Base-by-base conservation (phyloP, 2,888 invertebrate genomes). In the Leptopilina myrica region DNA sequence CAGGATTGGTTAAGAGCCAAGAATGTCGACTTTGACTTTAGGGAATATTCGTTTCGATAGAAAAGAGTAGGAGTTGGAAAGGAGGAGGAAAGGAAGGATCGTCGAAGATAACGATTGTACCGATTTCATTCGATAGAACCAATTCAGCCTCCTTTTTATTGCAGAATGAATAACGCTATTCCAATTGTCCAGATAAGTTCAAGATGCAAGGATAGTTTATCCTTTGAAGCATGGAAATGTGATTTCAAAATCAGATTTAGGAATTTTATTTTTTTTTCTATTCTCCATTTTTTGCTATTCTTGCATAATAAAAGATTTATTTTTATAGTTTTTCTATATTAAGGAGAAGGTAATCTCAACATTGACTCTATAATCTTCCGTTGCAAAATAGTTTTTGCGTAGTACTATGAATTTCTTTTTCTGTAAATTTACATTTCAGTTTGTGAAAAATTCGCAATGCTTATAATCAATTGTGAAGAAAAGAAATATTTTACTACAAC, bases 1-100 rank as follows among this genome's bases (percentile, higher is more conserved):
- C 86, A 83, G 84, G 83, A 88, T 90, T 90, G 90, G 90, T 88
- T 85, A 79, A 66, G 84, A 84, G 90, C 90, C 90, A 89, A 89
- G 86, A 88, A 85, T 82, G 80, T 82, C 84, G 86, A 85, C 78
- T 83, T 83, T 69, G 79, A 83, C 82, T 82, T 69, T 64, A 67
- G 79, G 78, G 80, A 83, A 79, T 79, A 79, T 81, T 76, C 77
- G 69, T 56, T 56, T 75, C 73, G 40, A 53, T 9, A 46, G 9
- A 76, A 66, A 80, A 81, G 80, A 81, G 3, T 33, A 33, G 43
- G 43, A 8, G 43, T 8, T 7, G 43, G 8, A 43, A 33, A 33
- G 43, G 43, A 8, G 43, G 8, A 43, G 43, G 43, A 43, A 43
- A 84, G 79, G 78, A 80, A 33, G 33, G 33, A 33, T 33, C 33